Conservation (phyloP, 2,797 vertebrate species). For the Lophius americanus region DNA sequence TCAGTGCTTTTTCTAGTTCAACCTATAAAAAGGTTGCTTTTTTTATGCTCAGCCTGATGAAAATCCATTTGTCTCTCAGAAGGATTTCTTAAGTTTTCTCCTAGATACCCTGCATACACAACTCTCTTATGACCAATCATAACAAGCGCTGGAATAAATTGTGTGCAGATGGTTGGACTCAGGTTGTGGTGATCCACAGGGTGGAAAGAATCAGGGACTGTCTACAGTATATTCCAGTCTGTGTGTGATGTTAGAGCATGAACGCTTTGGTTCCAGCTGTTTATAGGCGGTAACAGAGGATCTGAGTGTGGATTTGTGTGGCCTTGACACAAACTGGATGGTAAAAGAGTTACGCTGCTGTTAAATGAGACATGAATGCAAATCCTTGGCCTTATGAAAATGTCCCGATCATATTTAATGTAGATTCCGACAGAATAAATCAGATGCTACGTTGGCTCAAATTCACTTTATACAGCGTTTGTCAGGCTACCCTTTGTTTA, state of each 20-base stretch:
- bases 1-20: no score
- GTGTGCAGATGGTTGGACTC: constrained; percentile 49
- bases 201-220: constrained; percentile 15
- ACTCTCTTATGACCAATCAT: not conserved
- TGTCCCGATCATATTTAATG: not conserved
- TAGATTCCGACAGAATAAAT: not conserved
- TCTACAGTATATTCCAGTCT: constrained; percentile 18
- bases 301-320: constrained; percentile 41
- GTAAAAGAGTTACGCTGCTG: not conserved
- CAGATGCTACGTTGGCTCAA: constrained; percentile 11
- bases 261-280: constrained; percentile 59
- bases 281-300: constrained; percentile 30
- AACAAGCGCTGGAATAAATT: constrained; percentile 14
- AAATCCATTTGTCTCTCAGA: not conserved
- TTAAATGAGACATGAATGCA: constrained; percentile 12
- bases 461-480: constrained; percentile 14
- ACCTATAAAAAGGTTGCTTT: constrained; percentile 9
- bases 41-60: not conserved
- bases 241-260: constrained; percentile 44
- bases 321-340: constrained; percentile 27
- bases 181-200: constrained; percentile 4
- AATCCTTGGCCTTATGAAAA: constrained; percentile 5
- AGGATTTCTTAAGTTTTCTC: not conserved
- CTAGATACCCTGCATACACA: not conserved
- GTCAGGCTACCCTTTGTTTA: constrained; percentile 53